Percentiles rank a stretch among this genome's conserved stretches.
phyloP scores from a whole-genome alignment of 2,113 vertebrate genomes.

The Dicerorhinus sumatrensis region DNA sequence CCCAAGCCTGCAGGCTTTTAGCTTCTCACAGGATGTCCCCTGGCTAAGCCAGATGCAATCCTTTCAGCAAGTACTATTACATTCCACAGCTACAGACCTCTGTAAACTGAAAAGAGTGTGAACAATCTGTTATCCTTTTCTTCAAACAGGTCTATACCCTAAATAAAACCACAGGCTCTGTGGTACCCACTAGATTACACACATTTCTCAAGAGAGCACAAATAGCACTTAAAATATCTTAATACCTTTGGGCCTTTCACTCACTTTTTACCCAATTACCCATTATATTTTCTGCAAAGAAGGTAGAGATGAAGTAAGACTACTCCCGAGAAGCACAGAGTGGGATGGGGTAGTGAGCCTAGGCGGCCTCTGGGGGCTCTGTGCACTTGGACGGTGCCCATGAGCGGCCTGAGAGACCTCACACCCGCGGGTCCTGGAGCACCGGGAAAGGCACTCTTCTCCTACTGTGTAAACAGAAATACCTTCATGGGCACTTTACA shows the following conservation, averaged over 20 bases:
- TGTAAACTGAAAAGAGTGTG: neutral
- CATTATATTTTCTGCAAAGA: neutral
- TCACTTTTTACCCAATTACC: neutral
- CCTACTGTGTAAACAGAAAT: slow-evolving; percentile 25
- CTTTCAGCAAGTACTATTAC: neutral
- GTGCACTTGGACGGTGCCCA: neutral
- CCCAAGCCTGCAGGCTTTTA: neutral
- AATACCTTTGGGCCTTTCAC: neutral
- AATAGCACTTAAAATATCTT: neutral
- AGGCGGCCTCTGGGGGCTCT: neutral
- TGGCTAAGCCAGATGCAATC: neutral
- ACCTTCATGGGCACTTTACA: slow-evolving; percentile 99
- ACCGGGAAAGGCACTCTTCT: neutral
- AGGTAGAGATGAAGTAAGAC: neutral
- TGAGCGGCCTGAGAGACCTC: neutral
- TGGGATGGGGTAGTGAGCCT: no score
- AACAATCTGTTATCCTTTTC: neutral
- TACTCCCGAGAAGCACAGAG: neutral
- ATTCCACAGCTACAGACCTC: neutral
- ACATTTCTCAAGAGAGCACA: neutral
- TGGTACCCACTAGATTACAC: rapidly evolving
- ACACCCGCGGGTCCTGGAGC: rapidly evolving
- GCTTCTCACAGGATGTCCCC: neutral
- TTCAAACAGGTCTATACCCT: neutral
- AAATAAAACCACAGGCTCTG: neutral